Base-by-base conservation (phyloP, 2,888 invertebrate genomes). In the Protodeltote pygarga region DNA sequence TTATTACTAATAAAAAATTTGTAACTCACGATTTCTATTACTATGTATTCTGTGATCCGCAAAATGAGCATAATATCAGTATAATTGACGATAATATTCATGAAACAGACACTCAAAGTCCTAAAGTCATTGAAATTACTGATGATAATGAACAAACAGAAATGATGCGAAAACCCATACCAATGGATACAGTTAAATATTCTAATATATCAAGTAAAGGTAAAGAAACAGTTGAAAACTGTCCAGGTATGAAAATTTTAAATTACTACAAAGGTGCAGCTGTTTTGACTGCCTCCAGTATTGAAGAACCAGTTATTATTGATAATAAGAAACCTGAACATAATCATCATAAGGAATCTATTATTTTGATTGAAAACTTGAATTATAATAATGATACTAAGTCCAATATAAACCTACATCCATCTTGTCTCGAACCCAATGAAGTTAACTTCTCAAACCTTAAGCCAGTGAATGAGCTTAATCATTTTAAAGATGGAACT, bases 101-200 rank as follows among this genome's bases (percentile, higher is more conserved):
- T 5, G 33, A n/a, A 10, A n/a, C 5, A 0, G n/a, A 31, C 2
- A 17, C 4, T 10, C 19, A 20, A 25, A 15, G 3, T 10, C 5
- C 20, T 20, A 41, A 8, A 24, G 1, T 38, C 37, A 11, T 14
- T 33, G 33, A 55, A 31, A 13, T 46, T 24, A n/a, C 10, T 11
- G 14, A 41, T 23, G 49, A 39, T 20, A 24, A 39, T 13, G 20
- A 31, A 1, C 0, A 2, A 13, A 8, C 3, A 8, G 13, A 3
- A 8, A 14, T 14, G 8, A 8, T 27, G 10, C 11, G 11, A 11
- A 27, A 1, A 8, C 1, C 8, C 13, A 1, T 8, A 14, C 11
- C 8, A 3, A 24, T n/a, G 2, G 4, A 3, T 14, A 2, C 8
- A 3, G 70, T 47, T 79, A 77, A 71, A 54, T 75, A 31, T 76